Percentiles rank a stretch among this genome's conserved stretches.
Evolutionary conservation across 2,888 invertebrate species (phyloP).

Genomic region (Cosmia trapezina): DNA sequence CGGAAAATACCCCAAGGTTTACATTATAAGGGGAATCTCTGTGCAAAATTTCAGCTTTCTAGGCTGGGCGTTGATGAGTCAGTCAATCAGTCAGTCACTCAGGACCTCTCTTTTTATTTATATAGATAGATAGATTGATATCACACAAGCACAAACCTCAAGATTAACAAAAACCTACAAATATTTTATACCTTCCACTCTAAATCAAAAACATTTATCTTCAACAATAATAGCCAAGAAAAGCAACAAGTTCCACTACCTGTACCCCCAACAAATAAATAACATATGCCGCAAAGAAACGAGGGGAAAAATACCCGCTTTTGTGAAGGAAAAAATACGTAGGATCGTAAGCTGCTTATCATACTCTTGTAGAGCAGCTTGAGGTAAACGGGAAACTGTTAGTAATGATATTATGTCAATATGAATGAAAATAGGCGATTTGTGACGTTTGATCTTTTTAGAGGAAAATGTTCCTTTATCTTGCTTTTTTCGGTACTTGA

Average conservation of each 20-base stretch:
- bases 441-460: conserved; percentile 27
- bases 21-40: too few species aligned
- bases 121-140: too few species aligned
- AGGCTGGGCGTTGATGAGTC: too few species aligned
- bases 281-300: conserved; percentile 35
- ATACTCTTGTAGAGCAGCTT: conserved; percentile 15
- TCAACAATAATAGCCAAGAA: conserved; percentile 9
- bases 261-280: conserved; percentile 26
- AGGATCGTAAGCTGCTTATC: conserved; percentile 45
- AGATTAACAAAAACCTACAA: not conserved
- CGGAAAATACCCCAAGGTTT: too few species aligned
- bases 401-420: conserved; percentile 48
- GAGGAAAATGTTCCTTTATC: conserved; percentile 14
- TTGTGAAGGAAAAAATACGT: conserved; percentile 27
- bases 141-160: too few species aligned
- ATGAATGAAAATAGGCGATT: conserved; percentile 25
- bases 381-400: conserved; percentile 39
- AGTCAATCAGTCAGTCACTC: too few species aligned
- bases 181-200: not conserved
- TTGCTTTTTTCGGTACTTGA: not conserved
- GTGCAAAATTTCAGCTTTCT: too few species aligned
- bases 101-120: too few species aligned
- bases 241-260: conserved; percentile 33
- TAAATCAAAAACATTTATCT: not conserved
- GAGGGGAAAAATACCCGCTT: conserved; percentile 29